Evolutionary conservation across 2,888 invertebrate genomes (phyloP).

Genomic region (Apodemia duryi): DNA sequence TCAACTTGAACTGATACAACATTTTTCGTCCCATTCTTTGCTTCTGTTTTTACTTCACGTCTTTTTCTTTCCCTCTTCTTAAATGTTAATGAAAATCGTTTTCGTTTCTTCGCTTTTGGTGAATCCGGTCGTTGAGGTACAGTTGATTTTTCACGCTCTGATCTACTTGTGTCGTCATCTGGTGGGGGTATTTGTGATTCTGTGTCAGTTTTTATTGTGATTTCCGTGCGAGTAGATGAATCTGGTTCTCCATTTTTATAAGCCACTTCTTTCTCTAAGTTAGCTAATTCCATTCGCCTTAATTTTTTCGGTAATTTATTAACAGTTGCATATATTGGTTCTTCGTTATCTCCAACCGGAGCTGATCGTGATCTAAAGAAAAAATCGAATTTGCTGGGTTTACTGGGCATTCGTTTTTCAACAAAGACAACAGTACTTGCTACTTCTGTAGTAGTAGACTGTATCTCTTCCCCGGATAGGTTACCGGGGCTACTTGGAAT

Average conservation of each 20-base stretch:
- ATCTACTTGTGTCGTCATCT: constrained; percentile 70
- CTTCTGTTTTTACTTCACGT: constrained; percentile 64
- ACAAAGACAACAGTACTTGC: constrained; percentile 75
- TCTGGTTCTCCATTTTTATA: constrained; percentile 64
- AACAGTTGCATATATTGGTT: constrained; percentile 74
- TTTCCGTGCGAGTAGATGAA: constrained; percentile 63
- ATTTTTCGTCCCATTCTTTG: constrained; percentile 59
- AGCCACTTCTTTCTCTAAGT: constrained; percentile 70
- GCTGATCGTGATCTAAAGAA: constrained; percentile 74
- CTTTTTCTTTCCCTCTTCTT: constrained; percentile 71
- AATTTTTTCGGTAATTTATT: constrained; percentile 74
- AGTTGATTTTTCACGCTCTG: constrained; percentile 64
- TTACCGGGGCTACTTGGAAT: constrained; percentile 52
- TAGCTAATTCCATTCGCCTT: constrained; percentile 66
- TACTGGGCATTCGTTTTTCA: constrained; percentile 67
- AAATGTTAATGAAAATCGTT: constrained; percentile 68
- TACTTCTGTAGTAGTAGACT: constrained; percentile 73
- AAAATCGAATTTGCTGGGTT: constrained; percentile 69
- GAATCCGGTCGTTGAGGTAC: constrained; percentile 62
- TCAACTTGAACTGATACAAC: constrained; percentile 53
- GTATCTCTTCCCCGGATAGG: constrained; percentile 50
- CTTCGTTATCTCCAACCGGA: constrained; percentile 70
- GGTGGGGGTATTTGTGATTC: constrained; percentile 62
- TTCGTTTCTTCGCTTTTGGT: constrained; percentile 69
- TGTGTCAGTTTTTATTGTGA: constrained; percentile 65